Conservation (phyloP, 2,113 vertebrate species). For the Heloderma charlesbogerti region DNA sequence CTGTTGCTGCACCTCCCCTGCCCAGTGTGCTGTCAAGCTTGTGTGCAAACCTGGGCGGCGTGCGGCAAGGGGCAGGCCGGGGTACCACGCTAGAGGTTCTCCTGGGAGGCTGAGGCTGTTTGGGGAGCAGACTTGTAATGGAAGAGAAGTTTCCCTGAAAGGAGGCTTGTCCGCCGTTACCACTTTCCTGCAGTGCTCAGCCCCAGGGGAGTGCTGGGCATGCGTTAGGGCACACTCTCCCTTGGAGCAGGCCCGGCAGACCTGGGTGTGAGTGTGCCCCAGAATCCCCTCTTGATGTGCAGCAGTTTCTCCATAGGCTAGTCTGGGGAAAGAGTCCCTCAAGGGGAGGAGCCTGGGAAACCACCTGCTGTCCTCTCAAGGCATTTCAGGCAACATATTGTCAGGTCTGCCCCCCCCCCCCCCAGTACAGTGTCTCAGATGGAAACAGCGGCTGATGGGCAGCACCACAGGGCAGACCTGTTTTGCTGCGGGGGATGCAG, state of each 20-base stretch:
- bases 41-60: background rate
- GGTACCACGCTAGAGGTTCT: background rate
- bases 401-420: background rate
- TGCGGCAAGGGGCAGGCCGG: background rate
- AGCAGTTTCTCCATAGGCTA: background rate
- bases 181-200: too few species aligned
- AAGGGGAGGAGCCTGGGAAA: background rate
- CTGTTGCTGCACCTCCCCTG: background rate
- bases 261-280: background rate
- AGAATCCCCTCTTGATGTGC: background rate
- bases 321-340: background rate
- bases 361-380: background rate
- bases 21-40: background rate
- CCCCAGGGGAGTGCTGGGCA: background rate
- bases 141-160: background rate
- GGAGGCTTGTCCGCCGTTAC: too few species aligned
- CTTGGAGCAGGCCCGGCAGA: too few species aligned
- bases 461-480: background rate
- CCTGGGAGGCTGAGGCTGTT: too few species aligned
- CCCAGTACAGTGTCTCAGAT: background rate
- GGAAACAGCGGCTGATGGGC: background rate
- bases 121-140: background rate
- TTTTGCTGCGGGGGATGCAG: background rate
- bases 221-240: background rate
- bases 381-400: background rate